phyloP scores from a whole-genome alignment of 2,113 vertebrate genomes.

The Argyrosomus japonicus region DNA sequence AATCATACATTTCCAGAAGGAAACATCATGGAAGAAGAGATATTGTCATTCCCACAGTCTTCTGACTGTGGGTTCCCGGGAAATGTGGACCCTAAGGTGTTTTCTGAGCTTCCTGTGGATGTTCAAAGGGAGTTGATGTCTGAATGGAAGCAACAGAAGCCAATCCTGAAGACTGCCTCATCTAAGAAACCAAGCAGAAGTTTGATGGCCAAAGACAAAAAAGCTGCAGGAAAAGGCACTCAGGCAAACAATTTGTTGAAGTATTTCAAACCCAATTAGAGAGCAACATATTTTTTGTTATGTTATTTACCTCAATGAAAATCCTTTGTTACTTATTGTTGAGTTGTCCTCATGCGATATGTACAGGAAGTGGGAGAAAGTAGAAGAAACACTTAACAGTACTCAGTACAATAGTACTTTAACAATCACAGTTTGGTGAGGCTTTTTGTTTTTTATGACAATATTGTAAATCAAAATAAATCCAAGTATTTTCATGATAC shows the following conservation, averaged over 20 bases:
- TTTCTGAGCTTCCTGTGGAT: constrained; percentile 88
- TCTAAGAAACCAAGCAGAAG: constrained; percentile 65
- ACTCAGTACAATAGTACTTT: not conserved
- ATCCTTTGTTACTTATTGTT: not conserved
- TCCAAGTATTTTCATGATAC: not conserved
- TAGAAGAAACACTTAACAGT: not conserved
- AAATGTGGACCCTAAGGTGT: constrained; percentile 86
- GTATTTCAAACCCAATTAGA: constrained; percentile 86
- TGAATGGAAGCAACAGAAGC: constrained; percentile 85
- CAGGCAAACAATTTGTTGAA: constrained; percentile 84
- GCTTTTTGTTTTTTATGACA: constrained; percentile 5
- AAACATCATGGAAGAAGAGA: constrained; percentile 6
- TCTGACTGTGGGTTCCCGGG: constrained; percentile 79
- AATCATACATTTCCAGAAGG: not conserved
- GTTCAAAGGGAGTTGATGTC: constrained; percentile 87
- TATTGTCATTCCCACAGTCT: not conserved
- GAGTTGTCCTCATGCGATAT: not conserved
- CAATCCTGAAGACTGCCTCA: constrained; percentile 57
- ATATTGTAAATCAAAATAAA: not conserved
- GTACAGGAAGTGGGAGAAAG: not conserved
- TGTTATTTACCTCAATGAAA: not conserved
- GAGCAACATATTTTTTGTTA: not conserved
- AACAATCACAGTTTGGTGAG: not conserved
- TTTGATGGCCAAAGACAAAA: constrained; percentile 69
- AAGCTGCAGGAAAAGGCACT: constrained; percentile 32